These are phyloP conservation scores for Sarcoramphus papa DNA, from an alignment of 2,797 vertebrate genomes.

Conservation along the genomic window DNA sequence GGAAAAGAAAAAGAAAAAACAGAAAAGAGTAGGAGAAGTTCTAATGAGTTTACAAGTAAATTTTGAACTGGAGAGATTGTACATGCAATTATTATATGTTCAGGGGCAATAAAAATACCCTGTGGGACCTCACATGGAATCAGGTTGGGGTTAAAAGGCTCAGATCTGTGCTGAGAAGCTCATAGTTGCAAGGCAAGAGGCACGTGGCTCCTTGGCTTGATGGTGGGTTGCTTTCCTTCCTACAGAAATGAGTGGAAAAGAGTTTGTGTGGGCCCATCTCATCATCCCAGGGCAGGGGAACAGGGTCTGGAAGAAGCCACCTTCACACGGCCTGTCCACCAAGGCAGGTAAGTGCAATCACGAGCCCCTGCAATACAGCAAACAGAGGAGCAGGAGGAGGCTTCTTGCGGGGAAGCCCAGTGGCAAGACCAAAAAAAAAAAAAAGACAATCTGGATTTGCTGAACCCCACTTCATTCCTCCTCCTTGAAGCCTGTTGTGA, in stretches of 20 bases:
- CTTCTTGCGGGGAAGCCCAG: neutral
- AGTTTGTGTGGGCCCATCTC: too few species aligned
- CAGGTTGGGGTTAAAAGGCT: neutral
- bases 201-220: neutral
- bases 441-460: neutral
- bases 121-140: neutral
- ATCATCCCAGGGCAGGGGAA: neutral
- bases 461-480: neutral
- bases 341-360: neutral
- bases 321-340: neutral
- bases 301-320: neutral
- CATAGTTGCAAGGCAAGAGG: neutral
- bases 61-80: neutral
- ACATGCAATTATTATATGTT: slow-evolving; percentile 9
- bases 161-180: neutral
- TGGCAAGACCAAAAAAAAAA: neutral
- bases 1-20: too few species aligned
- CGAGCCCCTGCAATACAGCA: neutral
- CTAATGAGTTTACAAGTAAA: slow-evolving; percentile 47
- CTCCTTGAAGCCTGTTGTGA: neutral
- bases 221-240: neutral
- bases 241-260: neutral
- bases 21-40: neutral
- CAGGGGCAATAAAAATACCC: slow-evolving; percentile 33
- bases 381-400: neutral